Evolutionary conservation across 2,888 invertebrate species (phyloP).

Genomic region (Megastigmus dorsalis): DNA sequence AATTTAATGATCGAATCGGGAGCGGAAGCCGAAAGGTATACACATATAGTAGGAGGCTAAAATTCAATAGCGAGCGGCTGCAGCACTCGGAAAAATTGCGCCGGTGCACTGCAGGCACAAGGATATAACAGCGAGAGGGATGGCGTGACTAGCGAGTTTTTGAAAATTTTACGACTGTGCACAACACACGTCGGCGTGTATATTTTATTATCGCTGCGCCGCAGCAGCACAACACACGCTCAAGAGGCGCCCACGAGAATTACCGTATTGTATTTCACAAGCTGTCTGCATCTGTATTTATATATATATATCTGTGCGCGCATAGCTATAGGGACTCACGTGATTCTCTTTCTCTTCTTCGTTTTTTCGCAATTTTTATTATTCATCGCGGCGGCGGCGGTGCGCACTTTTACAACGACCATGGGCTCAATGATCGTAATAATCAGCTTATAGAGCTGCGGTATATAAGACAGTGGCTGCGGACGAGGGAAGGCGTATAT

Average conservation of each 20-base stretch:
- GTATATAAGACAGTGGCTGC: slow-evolving; percentile 53
- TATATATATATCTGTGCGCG: too few species aligned
- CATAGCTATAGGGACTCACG: slow-evolving; percentile 20
- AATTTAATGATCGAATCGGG: too few species aligned
- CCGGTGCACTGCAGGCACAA: too few species aligned
- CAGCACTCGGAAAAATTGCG: slow-evolving; percentile 33
- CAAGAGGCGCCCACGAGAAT: slow-evolving; percentile 32
- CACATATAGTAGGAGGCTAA: too few species aligned
- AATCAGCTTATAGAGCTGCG: slow-evolving; percentile 63
- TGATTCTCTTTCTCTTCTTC: neutral
- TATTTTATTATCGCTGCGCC: slow-evolving; percentile 35
- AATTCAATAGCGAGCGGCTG: too few species aligned
- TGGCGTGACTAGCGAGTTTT: slow-evolving; percentile 38
- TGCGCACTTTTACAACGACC: slow-evolving; percentile 43
- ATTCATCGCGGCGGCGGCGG: slow-evolving; percentile 38
- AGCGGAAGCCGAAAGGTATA: too few species aligned
- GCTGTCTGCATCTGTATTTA: too few species aligned
- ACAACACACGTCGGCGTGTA: slow-evolving; percentile 8
- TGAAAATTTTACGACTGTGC: slow-evolving; percentile 46
- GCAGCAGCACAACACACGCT: neutral
- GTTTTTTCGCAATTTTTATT: slow-evolving; percentile 48
- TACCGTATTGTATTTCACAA: slow-evolving; percentile 44
- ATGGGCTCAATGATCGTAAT: slow-evolving; percentile 65
- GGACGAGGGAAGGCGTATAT: slow-evolving; percentile 47
- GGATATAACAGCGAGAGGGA: too few species aligned